Percentiles rank a stretch among this genome's conserved stretches.
Conservation (phyloP, 2,113 vertebrate genomes). For the Nycticryphes semicollaris region DNA sequence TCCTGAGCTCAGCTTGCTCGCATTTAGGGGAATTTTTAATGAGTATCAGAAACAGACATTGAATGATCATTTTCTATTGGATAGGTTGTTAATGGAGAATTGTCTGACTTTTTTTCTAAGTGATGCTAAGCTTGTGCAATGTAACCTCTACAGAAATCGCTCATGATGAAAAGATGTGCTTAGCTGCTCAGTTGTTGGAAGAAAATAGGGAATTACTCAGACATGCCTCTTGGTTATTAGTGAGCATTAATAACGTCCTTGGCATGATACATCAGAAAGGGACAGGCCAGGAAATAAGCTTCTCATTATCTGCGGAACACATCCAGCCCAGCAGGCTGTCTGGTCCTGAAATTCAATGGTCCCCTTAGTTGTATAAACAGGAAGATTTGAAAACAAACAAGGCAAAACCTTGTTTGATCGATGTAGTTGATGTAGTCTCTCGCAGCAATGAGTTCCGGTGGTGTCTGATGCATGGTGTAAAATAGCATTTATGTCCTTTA, state of each 20-base stretch:
- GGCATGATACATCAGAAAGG: conserved; percentile 26
- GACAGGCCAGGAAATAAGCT: conserved; percentile 43
- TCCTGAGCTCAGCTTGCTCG: neutral
- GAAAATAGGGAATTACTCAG: conserved; percentile 43
- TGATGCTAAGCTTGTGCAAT: neutral
- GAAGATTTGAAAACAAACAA: neutral
- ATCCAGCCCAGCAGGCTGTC: neutral
- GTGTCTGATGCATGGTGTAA: neutral
- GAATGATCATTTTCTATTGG: conserved; percentile 3
- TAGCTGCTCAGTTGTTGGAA: conserved; percentile 21
- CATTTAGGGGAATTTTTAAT: neutral
- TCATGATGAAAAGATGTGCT: conserved; percentile 21
- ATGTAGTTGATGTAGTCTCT: neutral
- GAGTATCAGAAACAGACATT: conserved; percentile 6
- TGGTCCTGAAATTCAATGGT: neutral
- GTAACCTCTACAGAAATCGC: conserved; percentile 6
- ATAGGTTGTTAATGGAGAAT: conserved; percentile 25
- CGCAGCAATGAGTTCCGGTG: neutral
- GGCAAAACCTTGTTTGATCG: neutral
- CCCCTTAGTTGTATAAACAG: neutral
- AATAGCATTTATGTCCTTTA: neutral
- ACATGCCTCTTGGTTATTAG: conserved; percentile 10
- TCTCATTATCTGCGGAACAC: neutral
- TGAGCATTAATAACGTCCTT: conserved; percentile 20
- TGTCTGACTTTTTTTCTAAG: conserved; percentile 3